phyloP scores from a whole-genome alignment of 2,888 invertebrate species.

The Eupithecia insigniata region DNA sequence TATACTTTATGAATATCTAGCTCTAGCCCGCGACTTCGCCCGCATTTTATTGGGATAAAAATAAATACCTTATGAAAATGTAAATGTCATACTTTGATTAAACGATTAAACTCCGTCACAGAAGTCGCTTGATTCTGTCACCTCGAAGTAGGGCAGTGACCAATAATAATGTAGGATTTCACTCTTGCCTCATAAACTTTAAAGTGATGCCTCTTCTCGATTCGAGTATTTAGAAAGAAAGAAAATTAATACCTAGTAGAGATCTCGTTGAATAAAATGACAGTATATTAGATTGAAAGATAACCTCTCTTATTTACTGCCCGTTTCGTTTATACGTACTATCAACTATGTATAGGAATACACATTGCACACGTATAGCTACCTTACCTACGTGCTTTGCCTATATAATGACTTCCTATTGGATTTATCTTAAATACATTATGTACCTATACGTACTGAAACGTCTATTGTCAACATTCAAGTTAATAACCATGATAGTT shows the following conservation, averaged over 20 bases:
- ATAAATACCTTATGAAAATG: no score
- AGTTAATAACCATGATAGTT: no score
- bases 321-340: background rate
- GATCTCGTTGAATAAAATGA: background rate
- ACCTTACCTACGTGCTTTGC: background rate
- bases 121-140: conserved; percentile 1
- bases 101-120: no score
- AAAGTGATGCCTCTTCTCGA: background rate
- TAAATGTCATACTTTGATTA: no score
- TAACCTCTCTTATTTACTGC: background rate
- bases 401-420: background rate
- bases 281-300: background rate
- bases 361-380: background rate
- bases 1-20: background rate
- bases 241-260: no score
- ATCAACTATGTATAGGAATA: no score
- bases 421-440: background rate
- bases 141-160: conserved; percentile 1
- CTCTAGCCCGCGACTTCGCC: no score
- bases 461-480: background rate
- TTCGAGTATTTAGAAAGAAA: no score
- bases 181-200: no score
- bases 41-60: no score
- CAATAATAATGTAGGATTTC: background rate
- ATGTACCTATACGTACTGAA: no score